Base-by-base conservation (phyloP, 2,113 vertebrate genomes). In the Cephalopterus ornatus region DNA sequence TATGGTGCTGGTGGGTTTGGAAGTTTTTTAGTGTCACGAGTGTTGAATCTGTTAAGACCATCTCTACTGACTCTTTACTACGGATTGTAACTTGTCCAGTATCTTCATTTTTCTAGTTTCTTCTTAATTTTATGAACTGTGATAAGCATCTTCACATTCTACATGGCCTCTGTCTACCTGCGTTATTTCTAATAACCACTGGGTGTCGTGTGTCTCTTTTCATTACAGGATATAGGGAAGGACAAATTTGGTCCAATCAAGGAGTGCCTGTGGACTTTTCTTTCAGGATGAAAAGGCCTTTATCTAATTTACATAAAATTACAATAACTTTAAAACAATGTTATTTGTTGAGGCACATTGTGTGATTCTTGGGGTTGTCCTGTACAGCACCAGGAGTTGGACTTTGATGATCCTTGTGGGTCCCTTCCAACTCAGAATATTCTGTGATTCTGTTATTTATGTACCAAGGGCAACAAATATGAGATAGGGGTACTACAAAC, bases 181-280 rank as follows among this genome's bases (percentile, higher is more conserved):
- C 37, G 4, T 92, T 94, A 28, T 88, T 89, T 75, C 52, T 78
- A 39, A 49, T 46, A 90, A 50, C 96, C 97, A 78, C 95, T 81
- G 85, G 96, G 94, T 96, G 97, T 96, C 97, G 56, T 78, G 44
- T 93, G 53, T 84, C 92, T 84, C 94, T 88, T 53, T 91, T 88
- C 37, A 65, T 84, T 90, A 47, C 65, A 14, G 44, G 16, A 8
- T 33, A 3, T 4, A 32, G 44, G 39, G 52, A 44, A 47, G n/a
- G 70, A 78, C 86, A 76, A 61, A 72, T 42, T 50, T n/a, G 12
- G 14, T 87, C 56, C 52, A 33, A 1, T 42, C 44, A 58, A 82
- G 62, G 44, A 24, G 56, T 66, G 32, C 50, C 27, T 52, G 28
- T 56, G 44, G 41, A 49, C 39, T 50, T 79, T 49, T 81, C 19